Percentiles rank a stretch among this genome's conserved stretches.
Evolutionary conservation across 1,140 invertebrate genomes (phyloP).

Genomic region (Phymastichus coffea): DNA sequence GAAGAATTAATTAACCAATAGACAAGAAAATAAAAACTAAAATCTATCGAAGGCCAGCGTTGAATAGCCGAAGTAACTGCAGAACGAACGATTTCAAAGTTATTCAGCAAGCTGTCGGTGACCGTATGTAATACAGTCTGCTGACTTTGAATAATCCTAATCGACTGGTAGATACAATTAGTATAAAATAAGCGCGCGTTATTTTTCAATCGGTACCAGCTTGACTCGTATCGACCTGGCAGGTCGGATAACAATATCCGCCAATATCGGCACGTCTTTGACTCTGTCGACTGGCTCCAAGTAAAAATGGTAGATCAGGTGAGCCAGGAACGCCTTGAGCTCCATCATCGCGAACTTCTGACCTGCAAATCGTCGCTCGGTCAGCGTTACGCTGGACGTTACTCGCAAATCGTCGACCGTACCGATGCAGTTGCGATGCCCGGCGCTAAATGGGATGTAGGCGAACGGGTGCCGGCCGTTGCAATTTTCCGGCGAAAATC

Average conservation of each 20-base stretch:
- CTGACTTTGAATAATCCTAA: no score
- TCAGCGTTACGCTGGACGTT: not conserved
- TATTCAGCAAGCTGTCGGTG: no score
- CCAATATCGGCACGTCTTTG: slow-evolving; percentile 9
- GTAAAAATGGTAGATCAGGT: slow-evolving; percentile 30
- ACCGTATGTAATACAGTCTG: no score
- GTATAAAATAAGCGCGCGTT: no score
- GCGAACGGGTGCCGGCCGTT: slow-evolving; percentile 52
- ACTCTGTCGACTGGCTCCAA: slow-evolving; percentile 28
- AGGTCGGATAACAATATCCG: slow-evolving; percentile 28
- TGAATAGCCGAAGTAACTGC: no score
- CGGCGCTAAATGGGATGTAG: slow-evolving; percentile 68
- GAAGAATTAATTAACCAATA: no score
- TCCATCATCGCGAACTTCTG: slow-evolving; percentile 39
- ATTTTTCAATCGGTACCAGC: slow-evolving; percentile 25
- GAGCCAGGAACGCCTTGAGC: slow-evolving; percentile 24
- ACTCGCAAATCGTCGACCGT: not conserved
- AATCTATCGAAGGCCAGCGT: no score
- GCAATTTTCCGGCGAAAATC: slow-evolving; percentile 63
- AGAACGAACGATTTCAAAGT: no score
- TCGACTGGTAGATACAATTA: no score
- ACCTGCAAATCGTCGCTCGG: slow-evolving; percentile 21
- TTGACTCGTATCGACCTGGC: slow-evolving; percentile 20
- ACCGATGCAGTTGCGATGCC: slow-evolving; percentile 64
- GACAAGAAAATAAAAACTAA: no score